Conservation (phyloP, 2,888 invertebrate genomes). For the Germaria angustata region DNA sequence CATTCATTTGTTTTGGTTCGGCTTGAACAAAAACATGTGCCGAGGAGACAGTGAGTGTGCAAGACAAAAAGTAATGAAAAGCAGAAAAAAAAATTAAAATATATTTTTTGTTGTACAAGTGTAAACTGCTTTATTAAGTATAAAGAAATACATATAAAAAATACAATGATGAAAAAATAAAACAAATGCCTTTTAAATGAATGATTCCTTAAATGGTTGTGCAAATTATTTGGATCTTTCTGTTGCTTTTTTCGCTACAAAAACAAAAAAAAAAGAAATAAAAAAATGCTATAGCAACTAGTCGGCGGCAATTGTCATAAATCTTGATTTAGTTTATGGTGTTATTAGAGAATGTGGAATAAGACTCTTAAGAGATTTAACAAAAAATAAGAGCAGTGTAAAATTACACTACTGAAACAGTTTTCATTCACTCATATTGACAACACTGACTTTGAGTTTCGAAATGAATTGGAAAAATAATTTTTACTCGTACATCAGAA, state of each 20-base stretch:
- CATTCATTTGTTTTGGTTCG: no score
- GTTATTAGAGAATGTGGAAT: neutral
- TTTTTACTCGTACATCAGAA: no score
- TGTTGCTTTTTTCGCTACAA: neutral
- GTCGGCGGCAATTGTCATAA: slow-evolving; percentile 46
- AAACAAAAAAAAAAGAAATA: no score
- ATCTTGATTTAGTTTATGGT: slow-evolving; percentile 53
- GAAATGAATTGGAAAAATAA: no score
- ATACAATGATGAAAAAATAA: slow-evolving; percentile 1
- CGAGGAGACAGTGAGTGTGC: neutral
- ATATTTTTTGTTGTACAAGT: slow-evolving; percentile 12
- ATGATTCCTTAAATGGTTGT: slow-evolving; percentile 37
- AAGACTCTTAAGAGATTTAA: neutral
- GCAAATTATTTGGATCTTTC: slow-evolving; percentile 23
- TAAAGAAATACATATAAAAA: slow-evolving; percentile 21
- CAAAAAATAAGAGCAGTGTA: neutral
- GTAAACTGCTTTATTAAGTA: slow-evolving; percentile 21
- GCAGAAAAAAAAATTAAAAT: slow-evolving; percentile 5
- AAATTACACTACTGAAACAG: neutral
- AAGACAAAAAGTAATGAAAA: neutral
- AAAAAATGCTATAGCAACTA: slow-evolving; percentile 39
- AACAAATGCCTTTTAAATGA: slow-evolving; percentile 50
- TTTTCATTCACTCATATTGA: neutral
- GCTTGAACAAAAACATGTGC: neutral
- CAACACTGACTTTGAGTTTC: no score